Evolutionary conservation across 2,888 invertebrate species (phyloP), one percentile per base, ranked within the genome.

Genomic region (Altica lythri): DNA sequence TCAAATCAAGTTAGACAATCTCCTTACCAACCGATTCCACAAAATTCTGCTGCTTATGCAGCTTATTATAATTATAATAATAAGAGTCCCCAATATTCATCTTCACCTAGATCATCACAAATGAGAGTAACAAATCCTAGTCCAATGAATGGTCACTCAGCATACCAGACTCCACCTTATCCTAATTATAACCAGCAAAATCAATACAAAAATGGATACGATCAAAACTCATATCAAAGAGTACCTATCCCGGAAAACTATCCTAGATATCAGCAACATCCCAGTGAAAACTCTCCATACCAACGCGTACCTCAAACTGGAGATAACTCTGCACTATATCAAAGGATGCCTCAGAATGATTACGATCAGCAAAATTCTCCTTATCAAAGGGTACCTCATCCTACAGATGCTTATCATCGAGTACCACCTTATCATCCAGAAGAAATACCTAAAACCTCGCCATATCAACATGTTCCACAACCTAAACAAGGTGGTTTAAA

Each of bases 381-480:
- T n/a, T 71, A 72, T 61, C 72, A 72, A 58, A 59, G 67, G 45
- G 66, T 70, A 34, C 58, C 58, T 5, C 44, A 52, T 10, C 44
- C 57, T 14, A 17, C 40, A 13, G 65, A 63, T 19, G 47, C 58
- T 8, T 70, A 79, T 70, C 69, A 74, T 59, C 61, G 76, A 52
- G 61, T 72, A 70, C 57, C 70, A 2, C 65, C 65, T 4, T 66
- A 63, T n/a, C 70, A 68, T 40, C 51, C 55, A 29, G 68, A 68
- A 4, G 62, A 60, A 42, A 57, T 61, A 19, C 55, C 53, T 17
- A 57, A 73, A 60, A 57, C 75, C 13, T 78, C 80, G 2, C 83
- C 85, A 0, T 88, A 88, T 67, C 87, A 86, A 72, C 86, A 83
- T 65, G 78, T 83, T 27, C 78, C 80, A 3, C 77, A 83, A 6